Evolutionary conservation across 2,888 invertebrate species (phyloP), one percentile per base, ranked within the genome.

Genomic region (Clepsis dumicolana): DNA sequence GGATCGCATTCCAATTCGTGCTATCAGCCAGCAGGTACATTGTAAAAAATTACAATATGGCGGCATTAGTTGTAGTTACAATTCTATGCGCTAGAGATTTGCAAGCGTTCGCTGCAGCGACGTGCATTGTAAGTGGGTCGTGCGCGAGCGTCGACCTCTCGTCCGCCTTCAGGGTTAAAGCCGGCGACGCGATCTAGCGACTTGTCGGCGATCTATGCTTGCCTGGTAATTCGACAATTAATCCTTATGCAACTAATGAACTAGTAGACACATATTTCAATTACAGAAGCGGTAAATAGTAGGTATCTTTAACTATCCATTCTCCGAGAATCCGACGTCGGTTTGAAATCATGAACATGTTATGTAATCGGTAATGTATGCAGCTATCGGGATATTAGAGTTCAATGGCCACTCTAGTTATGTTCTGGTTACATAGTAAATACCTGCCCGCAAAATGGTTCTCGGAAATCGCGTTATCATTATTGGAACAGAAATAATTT

Each of bases 111-210:
- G 78, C 79, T 77, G 81, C 83, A 79, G 81, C 87, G 83, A 81
- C 83, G 85, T 83, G 87, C 84, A 79, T 81, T 83, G 86, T 87
- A 93, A 89, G 90, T 93, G 78, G 93, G 92, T 83, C 89, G 88
- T 76, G 83, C 78, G 88, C 87, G 93, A 81, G 81, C 92, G 82
- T 87, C 85, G 92, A 93, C 90, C 91, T 87, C 87, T 66, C 89
- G 90, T 79, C 86, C 90, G 89, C 83, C 89, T 89, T 92, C 93
- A 93, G 90, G 93, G 93, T 91, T 92, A 93, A 82, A 80, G 73
- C 72, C 74, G 72, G 72, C 79, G 80, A 76, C 74, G 76, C 65
- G 74, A 78, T 79, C 77, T 77, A 68, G 77, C 74, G 71, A 75
- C 82, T 80, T 74, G 77, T 79, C 76, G 74, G 59, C 70, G 70